phyloP scores from a whole-genome alignment of 2,113 vertebrate species.

The Charadrius vociferus region DNA sequence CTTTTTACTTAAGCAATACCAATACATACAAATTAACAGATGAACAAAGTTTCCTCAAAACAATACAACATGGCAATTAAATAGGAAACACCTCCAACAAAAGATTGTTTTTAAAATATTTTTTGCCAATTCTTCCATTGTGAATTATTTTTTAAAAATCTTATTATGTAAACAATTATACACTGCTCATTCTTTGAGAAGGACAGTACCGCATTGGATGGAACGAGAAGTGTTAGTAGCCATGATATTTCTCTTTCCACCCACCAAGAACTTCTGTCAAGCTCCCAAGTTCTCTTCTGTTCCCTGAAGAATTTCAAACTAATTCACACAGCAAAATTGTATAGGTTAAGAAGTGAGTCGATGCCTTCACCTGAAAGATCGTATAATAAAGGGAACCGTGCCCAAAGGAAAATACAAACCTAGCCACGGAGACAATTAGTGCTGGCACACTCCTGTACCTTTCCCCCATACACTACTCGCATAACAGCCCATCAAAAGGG shows the following conservation, averaged over 20 bases:
- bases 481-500: neutral
- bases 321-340: neutral
- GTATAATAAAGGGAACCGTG: neutral
- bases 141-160: neutral
- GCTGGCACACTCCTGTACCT: neutral
- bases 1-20: conserved; percentile 21
- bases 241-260: neutral
- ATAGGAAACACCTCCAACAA: neutral
- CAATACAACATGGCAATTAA: neutral
- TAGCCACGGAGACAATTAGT: neutral
- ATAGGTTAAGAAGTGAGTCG: neutral
- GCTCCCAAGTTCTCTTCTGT: neutral
- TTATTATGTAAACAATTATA: neutral
- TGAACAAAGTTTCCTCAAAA: neutral
- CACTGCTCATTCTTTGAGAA: neutral
- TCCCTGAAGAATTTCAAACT: neutral
- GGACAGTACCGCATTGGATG: neutral
- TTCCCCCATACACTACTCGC: neutral
- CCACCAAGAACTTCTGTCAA: neutral
- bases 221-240: neutral
- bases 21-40: neutral
- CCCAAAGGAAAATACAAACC: neutral
- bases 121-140: neutral
- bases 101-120: neutral
- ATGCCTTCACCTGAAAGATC: neutral